Evolutionary conservation across 2,797 vertebrate species (phyloP), one percentile per base, ranked within the genome.

Genomic region (Salarias fasciatus): DNA sequence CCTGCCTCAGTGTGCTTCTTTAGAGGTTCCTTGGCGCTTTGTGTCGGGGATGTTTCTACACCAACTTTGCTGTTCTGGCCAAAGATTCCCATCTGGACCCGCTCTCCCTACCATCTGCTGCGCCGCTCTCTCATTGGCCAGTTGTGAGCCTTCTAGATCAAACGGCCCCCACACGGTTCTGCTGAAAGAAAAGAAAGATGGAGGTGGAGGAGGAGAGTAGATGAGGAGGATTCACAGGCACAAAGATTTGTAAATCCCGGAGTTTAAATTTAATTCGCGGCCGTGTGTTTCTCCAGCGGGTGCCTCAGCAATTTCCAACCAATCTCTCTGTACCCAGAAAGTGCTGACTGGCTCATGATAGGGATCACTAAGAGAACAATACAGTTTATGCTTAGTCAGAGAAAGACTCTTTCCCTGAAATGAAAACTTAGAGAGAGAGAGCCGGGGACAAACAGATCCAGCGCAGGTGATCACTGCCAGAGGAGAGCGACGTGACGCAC

Each of bases 341-440:
- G 57, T 82, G 86, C 86, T 89, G 88, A 90, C 82, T 68, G 59
- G 51, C 41, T 80, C 53, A 71, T 24, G 56, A 84, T 67, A 29
- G 65, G 77, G 71, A 86, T 86, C 73, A 76, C 74, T 80, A 56
- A 61, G 53, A 86, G 72, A 84, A 80, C 73, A 86, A 85, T 71
- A 24, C 63, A 52, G 29, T 80, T 84, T 76, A 37, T 85, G 75
- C 86, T 86, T 83, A 83, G 82, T 89, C 77, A 89, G 85, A 89
- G 66, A 42, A 66, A 80, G 59, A 46, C 45, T 42, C 52, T 72
- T 84, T 79, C 63, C 52, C 55, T 69, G 63, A 73, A 86, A 86
- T 86, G 74, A 72, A 75, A 79, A 84, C 54, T 79, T 54, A 41
- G 50, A 81, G 42, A 49, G 42, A 49, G n/a, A 45, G 55, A 49